Base-by-base conservation (phyloP, 2,888 invertebrate species). In the Leucoma salicis region DNA sequence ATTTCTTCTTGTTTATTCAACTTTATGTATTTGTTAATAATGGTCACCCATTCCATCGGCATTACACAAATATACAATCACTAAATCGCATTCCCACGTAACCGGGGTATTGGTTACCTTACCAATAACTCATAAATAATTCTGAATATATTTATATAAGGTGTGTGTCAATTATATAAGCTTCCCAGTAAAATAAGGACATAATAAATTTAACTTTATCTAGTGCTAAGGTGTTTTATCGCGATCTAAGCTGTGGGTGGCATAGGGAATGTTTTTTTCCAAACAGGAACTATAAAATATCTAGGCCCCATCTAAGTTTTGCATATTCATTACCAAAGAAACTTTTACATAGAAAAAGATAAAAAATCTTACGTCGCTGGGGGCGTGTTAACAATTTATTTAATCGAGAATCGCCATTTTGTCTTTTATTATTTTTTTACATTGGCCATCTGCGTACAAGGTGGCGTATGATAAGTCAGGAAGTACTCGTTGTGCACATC, bases 341-440 rank as follows among this genome's bases (percentile, higher is more conserved):
- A 66, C 66, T 71, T 76, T 76, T 71, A 60, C 75, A 78, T 80
- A 81, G 81, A 73, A 70, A 75, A 72, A 74, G 81, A 81, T 82
- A 74, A 77, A 72, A 78, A 73, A 71, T 73, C 62, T 56, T 44
- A 52, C 76, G 71, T 77, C 66, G 75, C 83, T 69, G 48, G 43
- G 60, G 77, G 85, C 75, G 82, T 73, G 71, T 69, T 74, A 76
- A 79, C 77, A 78, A 82, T 85, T 84, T 79, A 83, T 83, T 79
- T 70, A 76, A 60, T 66, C 62, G 72, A 70, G 77, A 79, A 80
- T 77, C 52, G 57, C 63, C 58, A 67, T 76, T 67, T 70, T 67
- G 29, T 52, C 50, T 57, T 57, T 53, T 21, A 21, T 1, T 3
- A 1, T 21, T 60, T 55, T 64, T 64, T 60, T 61, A 56, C 56